Evolutionary conservation across 2,113 vertebrate species (phyloP).

Genomic region (Zingel zingel): DNA sequence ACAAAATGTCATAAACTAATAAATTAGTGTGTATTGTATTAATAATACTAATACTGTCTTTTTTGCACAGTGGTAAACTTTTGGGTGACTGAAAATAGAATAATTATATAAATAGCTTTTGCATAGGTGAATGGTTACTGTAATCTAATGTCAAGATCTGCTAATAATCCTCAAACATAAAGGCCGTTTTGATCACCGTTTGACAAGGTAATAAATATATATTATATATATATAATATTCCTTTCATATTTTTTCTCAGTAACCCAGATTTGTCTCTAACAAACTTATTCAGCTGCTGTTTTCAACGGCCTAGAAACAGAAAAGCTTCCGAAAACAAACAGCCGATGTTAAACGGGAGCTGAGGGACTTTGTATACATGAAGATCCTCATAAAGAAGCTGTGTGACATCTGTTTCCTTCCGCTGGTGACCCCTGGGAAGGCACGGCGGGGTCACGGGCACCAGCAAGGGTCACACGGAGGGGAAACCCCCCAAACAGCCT

Average conservation of each 20-base stretch:
- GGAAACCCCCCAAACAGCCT: background rate
- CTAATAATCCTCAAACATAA: background rate
- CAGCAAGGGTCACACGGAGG: slow-evolving; percentile 54
- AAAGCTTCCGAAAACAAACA: slow-evolving; percentile 63
- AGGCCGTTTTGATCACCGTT: background rate
- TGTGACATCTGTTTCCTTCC: slow-evolving; percentile 70
- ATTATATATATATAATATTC: too few species aligned
- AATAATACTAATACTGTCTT: too few species aligned
- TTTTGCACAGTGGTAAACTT: background rate
- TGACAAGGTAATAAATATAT: too few species aligned
- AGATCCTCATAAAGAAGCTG: slow-evolving; percentile 48
- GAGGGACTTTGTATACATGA: slow-evolving; percentile 21
- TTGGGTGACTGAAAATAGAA: too few species aligned
- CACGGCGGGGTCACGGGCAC: slow-evolving; percentile 45
- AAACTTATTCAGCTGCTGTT: background rate
- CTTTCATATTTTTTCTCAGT: background rate
- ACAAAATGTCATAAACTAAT: background rate
- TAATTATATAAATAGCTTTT: too few species aligned
- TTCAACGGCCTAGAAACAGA: slow-evolving; percentile 10
- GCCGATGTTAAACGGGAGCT: slow-evolving; percentile 26
- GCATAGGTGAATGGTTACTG: too few species aligned
- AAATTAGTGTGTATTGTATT: background rate
- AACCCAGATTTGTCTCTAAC: background rate
- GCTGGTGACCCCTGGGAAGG: slow-evolving; percentile 52
- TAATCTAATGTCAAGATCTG: background rate